Percentiles rank a stretch among this genome's conserved stretches.
These are phyloP conservation scores for Rhagoletis pomonella DNA, from an alignment of 1,140 invertebrate species.

Conservation along the genomic window DNA sequence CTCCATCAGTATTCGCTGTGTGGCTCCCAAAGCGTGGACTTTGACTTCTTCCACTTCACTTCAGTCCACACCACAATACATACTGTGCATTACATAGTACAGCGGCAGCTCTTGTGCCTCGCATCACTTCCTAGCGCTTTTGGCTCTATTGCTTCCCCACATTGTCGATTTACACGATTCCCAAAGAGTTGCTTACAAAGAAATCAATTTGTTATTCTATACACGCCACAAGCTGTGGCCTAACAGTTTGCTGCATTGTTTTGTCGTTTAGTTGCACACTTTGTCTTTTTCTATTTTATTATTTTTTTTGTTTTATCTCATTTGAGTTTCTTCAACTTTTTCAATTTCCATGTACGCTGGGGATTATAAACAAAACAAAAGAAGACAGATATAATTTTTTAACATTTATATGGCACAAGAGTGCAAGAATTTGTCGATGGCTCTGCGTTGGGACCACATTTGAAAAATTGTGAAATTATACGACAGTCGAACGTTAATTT, in stretches of 20 bases:
- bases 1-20: too few species aligned
- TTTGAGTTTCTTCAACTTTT: too few species aligned
- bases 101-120: neutral
- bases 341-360: neutral
- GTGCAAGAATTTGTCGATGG: neutral
- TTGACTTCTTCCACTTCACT: too few species aligned
- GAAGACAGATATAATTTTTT: too few species aligned
- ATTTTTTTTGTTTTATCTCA: too few species aligned
- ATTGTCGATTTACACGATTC: neutral
- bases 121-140: neutral
- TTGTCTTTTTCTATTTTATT: too few species aligned
- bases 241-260: conserved; percentile 10
- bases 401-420: neutral
- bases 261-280: neutral
- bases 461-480: neutral
- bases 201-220: conserved; percentile 1
- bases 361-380: too few species aligned
- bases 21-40: too few species aligned
- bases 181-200: conserved; percentile 9
- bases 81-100: too few species aligned
- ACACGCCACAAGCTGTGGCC: neutral
- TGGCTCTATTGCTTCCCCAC: neutral
- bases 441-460: neutral
- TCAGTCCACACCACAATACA: too few species aligned
- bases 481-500: neutral